Percentiles rank a stretch among this genome's conserved stretches.
phyloP scores from a whole-genome alignment of 92 coral and sea anemone genomes.

The Zoanthus sansibaricus region DNA sequence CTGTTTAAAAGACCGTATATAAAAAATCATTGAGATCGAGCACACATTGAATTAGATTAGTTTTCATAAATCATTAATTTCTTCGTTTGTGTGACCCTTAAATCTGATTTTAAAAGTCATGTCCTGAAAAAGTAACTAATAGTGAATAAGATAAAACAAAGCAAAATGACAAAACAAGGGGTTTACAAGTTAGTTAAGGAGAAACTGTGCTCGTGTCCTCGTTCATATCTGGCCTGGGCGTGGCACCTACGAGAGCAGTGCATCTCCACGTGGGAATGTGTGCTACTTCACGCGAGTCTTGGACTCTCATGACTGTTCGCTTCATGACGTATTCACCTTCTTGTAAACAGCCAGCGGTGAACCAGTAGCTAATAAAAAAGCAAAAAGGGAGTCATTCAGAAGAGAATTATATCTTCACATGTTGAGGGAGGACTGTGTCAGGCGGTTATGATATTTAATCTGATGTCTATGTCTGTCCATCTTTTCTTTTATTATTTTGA shows the following conservation, averaged over 20 bases:
- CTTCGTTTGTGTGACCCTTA: neutral
- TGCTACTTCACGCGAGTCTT: constrained; percentile 52
- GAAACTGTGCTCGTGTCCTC: neutral
- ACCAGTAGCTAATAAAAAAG: constrained; percentile 44
- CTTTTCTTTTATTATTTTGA: no score
- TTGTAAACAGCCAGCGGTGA: constrained; percentile 77
- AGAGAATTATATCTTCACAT: no score
- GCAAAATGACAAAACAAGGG: neutral
- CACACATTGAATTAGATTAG: neutral
- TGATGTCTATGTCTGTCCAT: no score
- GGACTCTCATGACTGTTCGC: constrained; percentile 33
- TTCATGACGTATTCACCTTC: constrained; percentile 71
- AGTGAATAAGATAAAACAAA: neutral
- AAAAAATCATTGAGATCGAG: no score
- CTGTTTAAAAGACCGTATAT: no score
- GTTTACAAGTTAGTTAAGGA: neutral
- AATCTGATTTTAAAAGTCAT: neutral
- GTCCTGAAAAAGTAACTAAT: neutral
- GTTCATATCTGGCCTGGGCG: constrained; percentile 12
- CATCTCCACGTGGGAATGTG: constrained; percentile 75
- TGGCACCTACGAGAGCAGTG: constrained; percentile 41
- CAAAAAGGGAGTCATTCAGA: neutral
- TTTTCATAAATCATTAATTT: neutral
- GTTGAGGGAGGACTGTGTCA: no score
- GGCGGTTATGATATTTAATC: no score